These are phyloP conservation scores for Lynx canadensis DNA, from an alignment of 2,113 vertebrate genomes.

Conservation along the genomic window DNA sequence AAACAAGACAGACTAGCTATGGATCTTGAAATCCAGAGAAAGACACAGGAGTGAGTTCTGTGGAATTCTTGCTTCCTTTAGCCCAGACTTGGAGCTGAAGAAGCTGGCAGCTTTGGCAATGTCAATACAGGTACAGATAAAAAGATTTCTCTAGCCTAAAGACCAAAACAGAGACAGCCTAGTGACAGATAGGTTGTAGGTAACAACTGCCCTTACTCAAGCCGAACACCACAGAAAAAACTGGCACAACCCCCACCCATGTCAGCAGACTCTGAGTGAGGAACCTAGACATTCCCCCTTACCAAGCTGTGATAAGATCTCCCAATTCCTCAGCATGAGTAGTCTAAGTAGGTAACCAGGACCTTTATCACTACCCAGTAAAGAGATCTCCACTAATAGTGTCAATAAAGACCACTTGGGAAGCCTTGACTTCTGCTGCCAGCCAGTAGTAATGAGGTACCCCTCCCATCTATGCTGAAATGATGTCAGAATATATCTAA, in stretches of 20 bases:
- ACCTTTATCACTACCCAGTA: neutral
- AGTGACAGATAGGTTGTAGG: neutral
- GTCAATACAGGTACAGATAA: neutral
- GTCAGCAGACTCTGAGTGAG: neutral
- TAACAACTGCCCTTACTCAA: neutral
- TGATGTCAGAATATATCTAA: neutral
- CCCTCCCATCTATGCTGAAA: neutral
- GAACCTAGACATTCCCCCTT: neutral
- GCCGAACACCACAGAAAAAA: neutral
- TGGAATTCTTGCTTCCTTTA: neutral
- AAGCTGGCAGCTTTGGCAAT: neutral
- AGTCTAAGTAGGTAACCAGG: neutral
- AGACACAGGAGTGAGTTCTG: neutral
- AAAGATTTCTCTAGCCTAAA: neutral
- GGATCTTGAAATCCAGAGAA: neutral
- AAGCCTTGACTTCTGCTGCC: neutral
- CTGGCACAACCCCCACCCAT: neutral
- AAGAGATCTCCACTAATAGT: neutral
- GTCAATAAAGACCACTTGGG: neutral
- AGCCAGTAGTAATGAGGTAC: neutral
- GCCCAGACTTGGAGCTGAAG: neutral
- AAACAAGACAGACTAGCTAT: neutral
- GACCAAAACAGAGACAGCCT: neutral
- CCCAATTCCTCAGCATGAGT: neutral
- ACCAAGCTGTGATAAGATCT: neutral